Base-by-base conservation (phyloP, 2,888 invertebrate genomes). In the Clanis bilineata region DNA sequence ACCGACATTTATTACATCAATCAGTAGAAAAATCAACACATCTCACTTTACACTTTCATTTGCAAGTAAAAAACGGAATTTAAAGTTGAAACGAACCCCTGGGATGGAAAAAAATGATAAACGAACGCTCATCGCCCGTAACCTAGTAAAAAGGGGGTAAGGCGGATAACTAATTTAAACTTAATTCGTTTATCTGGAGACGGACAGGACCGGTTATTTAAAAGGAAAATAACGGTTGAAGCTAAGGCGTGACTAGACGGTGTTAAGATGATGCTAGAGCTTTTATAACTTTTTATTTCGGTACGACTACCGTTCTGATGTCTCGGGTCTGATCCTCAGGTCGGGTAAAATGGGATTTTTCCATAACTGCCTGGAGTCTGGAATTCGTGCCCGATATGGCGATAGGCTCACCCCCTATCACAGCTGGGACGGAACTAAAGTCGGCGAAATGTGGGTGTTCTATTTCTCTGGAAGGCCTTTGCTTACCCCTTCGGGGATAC, bases 141-240 rank as follows among this genome's bases (percentile, higher is more conserved):
- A 77, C 73, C 70, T 71, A 68, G 65, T 67, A 74, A 77, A 74
- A 74, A 62, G 28, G 66, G 69, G 67, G 61, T 66, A 63, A 61
- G 60, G 63, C 62, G 72, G 68, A 65, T 72, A 77, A 80, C 77
- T 76, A 82, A 80, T 82, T 80, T 75, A 75, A 77, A 76, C 68
- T 75, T 79, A 79, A 82, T 82, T 81, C 74, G 73, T 71, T 79
- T 81, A 82, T 78, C 76, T 71, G 64, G 56, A 64, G 65, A 73
- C 68, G 65, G 67, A 59, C 64, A 66, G 65, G 66, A 69, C 74
- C 69, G 72, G 67, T 76, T 73, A 73, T 74, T 59, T 59, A 21
- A 56, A 59, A 36, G 23, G 59, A 45, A 59, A 59, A 59, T 45
- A 51, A 25, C 58, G 51, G 18, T 25, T 56, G 41, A 56, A 41